Evolutionary conservation across 2,888 invertebrate genomes (phyloP), one percentile per base, ranked within the genome.

Genomic region (Mythimna pallens): DNA sequence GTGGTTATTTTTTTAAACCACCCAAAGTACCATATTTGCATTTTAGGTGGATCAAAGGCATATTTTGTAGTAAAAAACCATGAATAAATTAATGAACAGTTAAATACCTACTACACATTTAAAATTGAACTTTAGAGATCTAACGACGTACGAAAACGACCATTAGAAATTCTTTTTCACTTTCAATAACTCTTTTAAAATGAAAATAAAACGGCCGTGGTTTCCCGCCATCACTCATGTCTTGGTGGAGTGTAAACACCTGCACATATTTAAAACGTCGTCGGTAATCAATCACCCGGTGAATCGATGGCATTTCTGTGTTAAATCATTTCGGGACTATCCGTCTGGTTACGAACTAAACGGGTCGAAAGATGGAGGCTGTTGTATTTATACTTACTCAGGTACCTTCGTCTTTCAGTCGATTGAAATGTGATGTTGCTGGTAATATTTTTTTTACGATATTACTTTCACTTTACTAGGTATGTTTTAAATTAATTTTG

Each of bases 281-380:
- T 14, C 34, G 20, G 61, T 62, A 78, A 85, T 84, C 85, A 83
- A 84, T 84, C 83, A 85, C 65, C 61, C 55, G 61, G 17, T 17
- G 61, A 73, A 61, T 69, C 75, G 75, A 85, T 75, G 69, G 55
- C 75, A 74, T 78, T 79, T 82, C 71, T 70, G 80, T 75, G 73
- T 76, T 71, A 74, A 72, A 82, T 82, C 84, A 84, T 70, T 83
- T 83, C 71, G 82, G 83, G 80, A 34, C 78, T 67, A 65, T 36
- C 47, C 36, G 34, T 43, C 52, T 58, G 68, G 47, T 70, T 72
- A 72, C 66, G 57, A 76, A 68, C 61, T 70, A 74, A 80, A 55
- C 50, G 66, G 64, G 47, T 30, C 58, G 50, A 76, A 59, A 70
- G 69, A 75, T 70, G 64, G 69, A 30, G 67, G 43, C 36, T 58